phyloP scores from a whole-genome alignment of 2,797 vertebrate species.

The Peromyscus eremicus region DNA sequence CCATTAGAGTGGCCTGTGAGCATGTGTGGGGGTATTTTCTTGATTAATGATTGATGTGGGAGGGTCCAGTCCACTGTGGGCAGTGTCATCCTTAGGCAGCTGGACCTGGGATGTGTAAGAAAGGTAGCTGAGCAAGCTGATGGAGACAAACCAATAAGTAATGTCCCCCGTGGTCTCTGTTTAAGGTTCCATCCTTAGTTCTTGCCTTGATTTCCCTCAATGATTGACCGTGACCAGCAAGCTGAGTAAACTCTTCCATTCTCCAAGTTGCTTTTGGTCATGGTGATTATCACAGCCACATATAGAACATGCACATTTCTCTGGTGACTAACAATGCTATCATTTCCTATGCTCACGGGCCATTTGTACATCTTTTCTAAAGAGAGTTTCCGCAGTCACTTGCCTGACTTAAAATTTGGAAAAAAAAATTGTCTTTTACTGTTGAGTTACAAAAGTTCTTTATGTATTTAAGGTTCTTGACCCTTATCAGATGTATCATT shows the following conservation, averaged over 20 bases:
- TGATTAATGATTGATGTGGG: neutral
- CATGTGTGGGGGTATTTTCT: neutral
- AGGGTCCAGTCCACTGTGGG: neutral
- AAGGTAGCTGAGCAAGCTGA: neutral
- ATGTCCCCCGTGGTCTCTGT: neutral
- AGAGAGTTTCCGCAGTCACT: neutral
- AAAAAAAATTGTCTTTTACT: neutral
- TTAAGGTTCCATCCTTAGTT: neutral
- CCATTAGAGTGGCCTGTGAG: neutral
- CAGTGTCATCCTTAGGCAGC: neutral
- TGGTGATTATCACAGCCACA: neutral
- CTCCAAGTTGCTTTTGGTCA: neutral
- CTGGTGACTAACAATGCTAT: neutral
- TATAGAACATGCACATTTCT: neutral
- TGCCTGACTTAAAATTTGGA: neutral
- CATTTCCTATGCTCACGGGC: conserved; percentile 3
- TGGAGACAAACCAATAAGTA: neutral
- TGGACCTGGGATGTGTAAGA: neutral
- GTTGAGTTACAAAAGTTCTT: neutral
- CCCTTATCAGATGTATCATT: neutral
- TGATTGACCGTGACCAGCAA: neutral
- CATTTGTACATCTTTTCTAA: neutral
- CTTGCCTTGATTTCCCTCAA: neutral
- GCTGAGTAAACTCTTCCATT: neutral
- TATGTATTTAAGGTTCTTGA: neutral